phyloP scores from a whole-genome alignment of 64 coral and sea anemone genomes.

The Actinia tenebrosa region DNA sequence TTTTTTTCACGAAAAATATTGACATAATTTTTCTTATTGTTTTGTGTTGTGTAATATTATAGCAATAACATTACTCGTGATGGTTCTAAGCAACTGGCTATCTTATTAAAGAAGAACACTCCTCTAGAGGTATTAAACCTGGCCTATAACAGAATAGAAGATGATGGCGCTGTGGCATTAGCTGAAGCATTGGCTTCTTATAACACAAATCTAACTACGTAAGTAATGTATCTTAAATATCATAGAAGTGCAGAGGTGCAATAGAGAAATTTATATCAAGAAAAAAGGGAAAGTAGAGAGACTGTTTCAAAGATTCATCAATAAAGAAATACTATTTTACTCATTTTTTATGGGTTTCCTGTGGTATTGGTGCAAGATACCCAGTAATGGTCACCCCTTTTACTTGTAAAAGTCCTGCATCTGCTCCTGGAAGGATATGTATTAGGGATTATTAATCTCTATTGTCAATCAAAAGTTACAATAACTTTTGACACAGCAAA shows the following conservation, averaged over 20 bases:
- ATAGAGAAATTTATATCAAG: too few relatives aligned
- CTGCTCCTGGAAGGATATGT: too few relatives aligned
- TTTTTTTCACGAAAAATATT: too few relatives aligned
- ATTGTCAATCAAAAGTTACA: too few relatives aligned
- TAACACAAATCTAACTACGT: slow-evolving; percentile 85
- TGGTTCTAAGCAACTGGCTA: slow-evolving; percentile 73
- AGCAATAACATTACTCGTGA: slow-evolving; percentile 92
- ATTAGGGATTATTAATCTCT: too few relatives aligned
- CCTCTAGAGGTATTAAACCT: slow-evolving; percentile 79
- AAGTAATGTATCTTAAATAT: not conserved
- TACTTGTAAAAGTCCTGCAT: too few relatives aligned
- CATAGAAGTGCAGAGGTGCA: too few relatives aligned
- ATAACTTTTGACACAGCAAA: too few relatives aligned
- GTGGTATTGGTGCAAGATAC: not conserved
- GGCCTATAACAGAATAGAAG: slow-evolving; percentile 89
- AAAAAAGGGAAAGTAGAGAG: too few relatives aligned
- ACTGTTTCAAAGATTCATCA: too few relatives aligned
- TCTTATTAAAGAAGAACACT: slow-evolving; percentile 70
- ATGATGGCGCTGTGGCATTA: slow-evolving; percentile 87
- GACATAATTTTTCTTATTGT: not conserved
- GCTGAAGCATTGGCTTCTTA: slow-evolving; percentile 68
- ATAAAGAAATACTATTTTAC: too few relatives aligned
- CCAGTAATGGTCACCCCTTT: not conserved
- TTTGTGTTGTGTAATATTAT: not conserved
- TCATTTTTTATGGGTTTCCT: not conserved